Conservation (phyloP, 2,797 vertebrate species). For the Arnoldichthys spilopterus region DNA sequence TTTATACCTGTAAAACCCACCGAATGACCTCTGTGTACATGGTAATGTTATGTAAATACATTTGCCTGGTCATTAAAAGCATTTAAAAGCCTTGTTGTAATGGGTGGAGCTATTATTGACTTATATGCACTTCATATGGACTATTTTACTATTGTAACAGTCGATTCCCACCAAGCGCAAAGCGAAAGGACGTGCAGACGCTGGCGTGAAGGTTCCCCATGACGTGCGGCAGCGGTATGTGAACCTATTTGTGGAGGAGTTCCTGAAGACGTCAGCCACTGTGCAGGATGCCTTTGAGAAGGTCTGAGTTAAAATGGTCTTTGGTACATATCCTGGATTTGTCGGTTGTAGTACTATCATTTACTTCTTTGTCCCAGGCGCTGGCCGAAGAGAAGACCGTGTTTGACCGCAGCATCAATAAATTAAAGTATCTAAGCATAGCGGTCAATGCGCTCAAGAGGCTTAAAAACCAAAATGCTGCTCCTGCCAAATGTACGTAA, state of each 20-base stretch:
- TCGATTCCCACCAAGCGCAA: constrained; percentile 64
- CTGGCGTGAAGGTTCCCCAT: constrained; percentile 78
- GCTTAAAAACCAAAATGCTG: constrained; percentile 75
- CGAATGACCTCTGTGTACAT: too few species aligned
- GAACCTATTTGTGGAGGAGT: constrained; percentile 80
- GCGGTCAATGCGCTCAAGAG: constrained; percentile 84
- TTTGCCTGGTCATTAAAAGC: too few species aligned
- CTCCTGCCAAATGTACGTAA: constrained; percentile 68
- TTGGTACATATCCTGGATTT: not conserved
- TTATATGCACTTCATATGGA: too few species aligned
- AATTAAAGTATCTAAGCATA: constrained; percentile 83
- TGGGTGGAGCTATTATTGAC: too few species aligned
- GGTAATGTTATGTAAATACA: too few species aligned
- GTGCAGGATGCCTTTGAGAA: constrained; percentile 84
- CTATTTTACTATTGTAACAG: constrained; percentile 55
- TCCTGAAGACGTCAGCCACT: constrained; percentile 75
- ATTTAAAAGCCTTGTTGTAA: too few species aligned
- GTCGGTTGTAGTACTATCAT: not conserved
- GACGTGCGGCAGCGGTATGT: constrained; percentile 81
- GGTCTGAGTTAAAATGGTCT: constrained; percentile 66
- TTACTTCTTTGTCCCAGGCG: constrained; percentile 68
- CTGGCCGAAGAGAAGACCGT: constrained; percentile 80
- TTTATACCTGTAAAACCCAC: too few species aligned
- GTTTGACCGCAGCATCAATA: constrained; percentile 82
- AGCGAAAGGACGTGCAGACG: constrained; percentile 62